Base-by-base conservation (phyloP, 2,888 invertebrate species). In the Lycocerus yunnanus region DNA sequence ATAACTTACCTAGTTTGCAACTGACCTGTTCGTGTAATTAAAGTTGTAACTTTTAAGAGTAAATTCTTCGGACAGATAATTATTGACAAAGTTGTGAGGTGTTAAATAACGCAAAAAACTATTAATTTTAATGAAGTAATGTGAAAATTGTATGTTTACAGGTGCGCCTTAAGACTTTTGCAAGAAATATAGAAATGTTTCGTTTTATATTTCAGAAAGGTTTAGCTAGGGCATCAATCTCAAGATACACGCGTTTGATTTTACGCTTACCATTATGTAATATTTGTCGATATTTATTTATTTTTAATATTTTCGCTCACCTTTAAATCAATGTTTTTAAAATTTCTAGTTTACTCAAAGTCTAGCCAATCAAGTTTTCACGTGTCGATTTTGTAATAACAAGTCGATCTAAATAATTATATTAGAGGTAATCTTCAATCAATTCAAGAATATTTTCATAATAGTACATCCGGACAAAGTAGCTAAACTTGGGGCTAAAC, bases 401-500 rank as follows among this genome's bases (percentile, higher is more conserved):
- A 16, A 68, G 63, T 61, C 18, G 67, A 24, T 58, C 15, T 68
- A 61, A 68, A 18, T 16, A 18, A 16, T n/a, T 66, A 66, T 66
- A 66, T 15, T 61, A 58, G 8, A 58, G 21, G 59, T 63, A 43
- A 24, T 68, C 43, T 65, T 68, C 66, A 27, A 61, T 71, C 63
- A 15, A 65, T 59, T 71, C 15, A 21, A 20, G 24, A 20, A 24
- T 63, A 66, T 75, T 75, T 75, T 72, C 75, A 66, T 75, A 63
- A 63, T 43, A 27, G 13, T 61, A 75, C 63, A 75, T 75, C 75
- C 75, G 75, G 69, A 68, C 63, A 61, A 59, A 24, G 15, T 72
- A 60, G 59, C 21, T 69, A 59, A 69, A 72, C 68, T 66, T 15
- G 18, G 58, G 71, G 43, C 69, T 72, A 69, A 68, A 58, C 27